phyloP scores from a whole-genome alignment of 2,797 vertebrate genomes.

The Rhinichthys osculus region DNA sequence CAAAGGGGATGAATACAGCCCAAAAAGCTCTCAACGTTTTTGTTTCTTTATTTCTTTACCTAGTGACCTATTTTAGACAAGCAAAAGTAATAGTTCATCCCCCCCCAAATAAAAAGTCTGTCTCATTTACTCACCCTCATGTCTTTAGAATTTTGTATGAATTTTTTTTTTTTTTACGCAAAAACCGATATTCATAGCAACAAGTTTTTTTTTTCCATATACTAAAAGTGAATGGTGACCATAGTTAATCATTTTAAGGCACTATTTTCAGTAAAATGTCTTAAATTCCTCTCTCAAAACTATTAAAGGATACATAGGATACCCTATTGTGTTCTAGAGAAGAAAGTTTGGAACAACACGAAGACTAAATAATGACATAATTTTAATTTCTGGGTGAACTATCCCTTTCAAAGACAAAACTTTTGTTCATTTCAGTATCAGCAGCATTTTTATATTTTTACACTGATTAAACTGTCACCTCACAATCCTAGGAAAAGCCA shows the following conservation, averaged over 20 bases:
- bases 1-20: conserved; percentile 26
- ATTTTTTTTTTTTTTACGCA: not conserved
- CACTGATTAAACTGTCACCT: not conserved
- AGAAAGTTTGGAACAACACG: not conserved
- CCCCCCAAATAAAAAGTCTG: not conserved
- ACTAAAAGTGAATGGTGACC: not conserved
- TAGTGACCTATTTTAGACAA: not conserved
- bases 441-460: not conserved
- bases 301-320: not conserved
- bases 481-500: not conserved
- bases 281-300: not conserved
- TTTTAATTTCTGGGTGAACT: not conserved
- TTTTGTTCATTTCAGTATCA: not conserved
- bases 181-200: not conserved
- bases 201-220: not conserved
- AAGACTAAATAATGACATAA: not conserved
- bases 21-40: conserved; percentile 8
- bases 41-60: conserved; percentile 21
- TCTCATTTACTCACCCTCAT: no score
- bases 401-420: not conserved
- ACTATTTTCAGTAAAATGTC: not conserved
- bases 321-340: not conserved
- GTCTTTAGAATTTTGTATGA: not conserved
- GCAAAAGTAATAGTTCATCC: not conserved
- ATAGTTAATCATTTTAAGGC: not conserved